A percentile compares a stretch with the other conserved stretches of the same genome.
phyloP scores from a whole-genome alignment of 2,113 vertebrate species.

The Nanorana parkeri region DNA sequence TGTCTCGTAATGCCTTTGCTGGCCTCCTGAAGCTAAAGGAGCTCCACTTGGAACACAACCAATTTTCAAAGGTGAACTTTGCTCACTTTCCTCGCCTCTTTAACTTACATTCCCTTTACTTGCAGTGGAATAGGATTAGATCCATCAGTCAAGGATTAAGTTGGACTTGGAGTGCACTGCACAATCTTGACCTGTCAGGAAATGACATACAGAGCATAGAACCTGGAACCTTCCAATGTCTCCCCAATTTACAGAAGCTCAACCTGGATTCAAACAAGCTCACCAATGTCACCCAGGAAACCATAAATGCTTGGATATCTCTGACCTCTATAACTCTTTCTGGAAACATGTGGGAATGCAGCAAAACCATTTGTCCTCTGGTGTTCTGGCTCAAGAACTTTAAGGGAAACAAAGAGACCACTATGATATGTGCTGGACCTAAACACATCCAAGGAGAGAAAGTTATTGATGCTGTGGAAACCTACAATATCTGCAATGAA shows the following conservation, averaged over 20 bases:
- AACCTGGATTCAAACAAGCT: slow-evolving; percentile 98
- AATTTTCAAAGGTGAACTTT: slow-evolving; percentile 96
- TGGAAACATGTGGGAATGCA: slow-evolving; percentile 95
- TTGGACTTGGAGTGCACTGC: slow-evolving; percentile 97
- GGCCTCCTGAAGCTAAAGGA: slow-evolving; percentile 93
- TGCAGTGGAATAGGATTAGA: slow-evolving; percentile 95
- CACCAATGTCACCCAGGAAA: slow-evolving; percentile 92
- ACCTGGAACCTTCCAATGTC: slow-evolving; percentile 88
- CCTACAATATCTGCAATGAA: slow-evolving; percentile 86
- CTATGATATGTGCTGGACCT: slow-evolving; percentile 93
- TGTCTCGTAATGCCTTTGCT: slow-evolving; percentile 93
- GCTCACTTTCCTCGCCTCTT: slow-evolving; percentile 94
- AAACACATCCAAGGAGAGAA: slow-evolving; percentile 94
- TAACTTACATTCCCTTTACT: slow-evolving; percentile 90
- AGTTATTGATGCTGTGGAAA: slow-evolving; percentile 90
- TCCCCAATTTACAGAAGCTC: slow-evolving; percentile 93
- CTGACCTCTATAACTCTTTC: slow-evolving; percentile 93
- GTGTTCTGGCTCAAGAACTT: slow-evolving; percentile 93
- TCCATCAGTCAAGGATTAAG: slow-evolving; percentile 89
- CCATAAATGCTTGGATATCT: slow-evolving; percentile 90
- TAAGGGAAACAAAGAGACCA: slow-evolving; percentile 91
- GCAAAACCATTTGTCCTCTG: slow-evolving; percentile 89
- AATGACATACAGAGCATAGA: slow-evolving; percentile 90
- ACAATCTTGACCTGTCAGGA: slow-evolving; percentile 96
- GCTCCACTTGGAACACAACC: slow-evolving; percentile 96